Evolutionary conservation across 2,797 vertebrate species (phyloP).

Genomic region (Takifugu rubripes): DNA sequence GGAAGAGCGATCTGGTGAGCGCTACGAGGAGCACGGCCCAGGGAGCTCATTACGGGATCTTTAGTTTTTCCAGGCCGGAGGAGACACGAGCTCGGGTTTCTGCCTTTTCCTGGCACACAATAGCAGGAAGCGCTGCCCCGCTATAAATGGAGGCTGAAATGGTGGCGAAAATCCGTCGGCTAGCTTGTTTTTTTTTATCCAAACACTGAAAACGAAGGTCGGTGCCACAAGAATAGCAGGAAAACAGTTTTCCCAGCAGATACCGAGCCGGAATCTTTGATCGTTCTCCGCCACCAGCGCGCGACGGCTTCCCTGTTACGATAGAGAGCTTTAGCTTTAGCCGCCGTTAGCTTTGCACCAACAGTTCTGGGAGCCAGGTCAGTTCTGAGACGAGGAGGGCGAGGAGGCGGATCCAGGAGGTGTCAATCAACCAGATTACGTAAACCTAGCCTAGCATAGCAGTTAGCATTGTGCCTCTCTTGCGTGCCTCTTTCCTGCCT

Average conservation of each 20-base stretch:
- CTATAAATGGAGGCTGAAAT: slow-evolving; percentile 74
- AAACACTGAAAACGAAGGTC: slow-evolving; percentile 42
- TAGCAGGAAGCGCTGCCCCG: slow-evolving; percentile 80
- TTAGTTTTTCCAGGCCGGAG: slow-evolving; percentile 37
- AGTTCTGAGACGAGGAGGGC: too few species aligned
- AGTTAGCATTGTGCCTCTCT: too few species aligned
- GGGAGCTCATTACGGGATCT: too few species aligned
- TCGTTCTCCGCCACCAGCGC: too few species aligned
- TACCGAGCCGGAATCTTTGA: slow-evolving; percentile 14
- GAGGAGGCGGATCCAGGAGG: too few species aligned
- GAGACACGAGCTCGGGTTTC: slow-evolving; percentile 54
- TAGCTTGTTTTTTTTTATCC: slow-evolving; percentile 29
- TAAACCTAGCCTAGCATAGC: too few species aligned
- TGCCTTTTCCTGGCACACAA: slow-evolving; percentile 84
- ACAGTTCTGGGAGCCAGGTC: too few species aligned
- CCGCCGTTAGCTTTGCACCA: too few species aligned
- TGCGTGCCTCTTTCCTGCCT: too few species aligned
- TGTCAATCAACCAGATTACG: too few species aligned
- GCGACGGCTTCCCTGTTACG: too few species aligned
- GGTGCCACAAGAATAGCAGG: slow-evolving; percentile 27
- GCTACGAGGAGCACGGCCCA: slow-evolving; percentile 2
- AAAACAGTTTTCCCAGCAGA: slow-evolving; percentile 33
- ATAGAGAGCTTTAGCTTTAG: too few species aligned
- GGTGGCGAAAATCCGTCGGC: slow-evolving; percentile 51
- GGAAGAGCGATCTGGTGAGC: slow-evolving; percentile 45